Base-by-base conservation (phyloP, 1,140 invertebrate species). In the Leptinotarsa lineolata region DNA sequence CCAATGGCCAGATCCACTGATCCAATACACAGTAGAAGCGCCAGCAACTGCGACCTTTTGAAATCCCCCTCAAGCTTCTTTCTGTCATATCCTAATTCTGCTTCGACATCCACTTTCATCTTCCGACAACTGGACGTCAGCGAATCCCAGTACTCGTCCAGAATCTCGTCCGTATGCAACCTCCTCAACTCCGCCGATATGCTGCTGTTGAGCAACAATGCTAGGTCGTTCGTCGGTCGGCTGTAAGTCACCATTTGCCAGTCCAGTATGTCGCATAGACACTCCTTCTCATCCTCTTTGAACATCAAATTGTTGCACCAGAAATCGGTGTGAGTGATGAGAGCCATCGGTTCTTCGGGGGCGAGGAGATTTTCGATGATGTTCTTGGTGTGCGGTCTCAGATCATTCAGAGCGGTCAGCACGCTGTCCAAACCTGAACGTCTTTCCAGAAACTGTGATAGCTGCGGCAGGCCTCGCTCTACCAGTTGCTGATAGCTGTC, bases 231-330 rank as follows among this genome's bases (percentile, higher is more conserved):
- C n/a, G 90, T 92, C 1, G 91, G 90, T 73, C 90, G 85, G 69
- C 92, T 92, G 73, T 92, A 90, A 0, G 92, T 93, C 67, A 93
- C 91, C 92, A 94, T 94, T 86, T 94, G 92, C 92, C 92, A 94
- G 81, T 94, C 92, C 18, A 94, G 83, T 21, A 93, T 91, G 21
- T 88, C 88, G 78, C 92, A 94, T 20, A 85, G 84, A 68, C 73
- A 76, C 21, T 6, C 16, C 16, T 71, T 69, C 64, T 82, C 78
- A 22, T 83, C 79, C 74, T 90, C 87, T 45, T 86, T 85, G 78
- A 94, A 94, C 70, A 93, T 86, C 8, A 94, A 85, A 84, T 94
- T 94, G 75, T 93, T 93, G 81, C 91, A 92, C 92, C 92, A 94
- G 81, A 94, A 94, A 79, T 94, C 93, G 0, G 92, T 93, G 81